Percentiles rank a stretch among this genome's conserved stretches.
phyloP scores from a whole-genome alignment of 1,140 invertebrate genomes.

The Apocrypta bakeri region DNA sequence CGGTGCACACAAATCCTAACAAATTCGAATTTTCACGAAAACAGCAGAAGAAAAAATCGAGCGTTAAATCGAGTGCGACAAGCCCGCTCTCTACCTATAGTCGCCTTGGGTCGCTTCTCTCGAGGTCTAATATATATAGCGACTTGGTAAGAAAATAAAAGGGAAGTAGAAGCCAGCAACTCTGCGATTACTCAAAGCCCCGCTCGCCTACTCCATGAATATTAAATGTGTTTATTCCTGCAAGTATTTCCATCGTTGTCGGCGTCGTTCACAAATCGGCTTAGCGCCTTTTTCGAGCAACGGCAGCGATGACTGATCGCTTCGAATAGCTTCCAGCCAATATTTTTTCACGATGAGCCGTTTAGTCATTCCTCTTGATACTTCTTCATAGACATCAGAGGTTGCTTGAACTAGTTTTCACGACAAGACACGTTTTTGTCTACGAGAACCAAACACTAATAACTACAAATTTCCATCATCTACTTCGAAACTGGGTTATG shows the following conservation, averaged over 20 bases:
- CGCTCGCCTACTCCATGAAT: conserved; percentile 38
- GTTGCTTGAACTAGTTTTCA: no score
- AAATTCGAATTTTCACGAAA: conserved; percentile 24
- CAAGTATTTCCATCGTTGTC: conserved; percentile 5
- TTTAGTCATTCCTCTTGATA: conserved; percentile 23
- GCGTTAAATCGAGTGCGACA: conserved; percentile 19
- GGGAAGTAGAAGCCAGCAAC: neutral
- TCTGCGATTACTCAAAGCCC: conserved; percentile 41
- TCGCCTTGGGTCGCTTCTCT: neutral
- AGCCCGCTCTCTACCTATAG: no score
- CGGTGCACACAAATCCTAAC: neutral
- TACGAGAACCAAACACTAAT: no score
- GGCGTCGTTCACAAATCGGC: conserved; percentile 34
- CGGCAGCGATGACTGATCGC: conserved; percentile 19
- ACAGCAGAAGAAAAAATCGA: conserved; percentile 22
- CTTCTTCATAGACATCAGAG: neutral
- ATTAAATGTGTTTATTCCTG: conserved; percentile 49
- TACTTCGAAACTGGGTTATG: neutral
- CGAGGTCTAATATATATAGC: neutral
- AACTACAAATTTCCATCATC: neutral
- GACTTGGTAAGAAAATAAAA: conserved; percentile 18
- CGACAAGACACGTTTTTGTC: no score
- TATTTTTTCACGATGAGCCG: neutral
- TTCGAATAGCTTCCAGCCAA: conserved; percentile 7
- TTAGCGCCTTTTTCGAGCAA: conserved; percentile 11